Evolutionary conservation across 2,797 vertebrate genomes (phyloP), one percentile per base, ranked within the genome.

Genomic region (Acomys russatus): DNA sequence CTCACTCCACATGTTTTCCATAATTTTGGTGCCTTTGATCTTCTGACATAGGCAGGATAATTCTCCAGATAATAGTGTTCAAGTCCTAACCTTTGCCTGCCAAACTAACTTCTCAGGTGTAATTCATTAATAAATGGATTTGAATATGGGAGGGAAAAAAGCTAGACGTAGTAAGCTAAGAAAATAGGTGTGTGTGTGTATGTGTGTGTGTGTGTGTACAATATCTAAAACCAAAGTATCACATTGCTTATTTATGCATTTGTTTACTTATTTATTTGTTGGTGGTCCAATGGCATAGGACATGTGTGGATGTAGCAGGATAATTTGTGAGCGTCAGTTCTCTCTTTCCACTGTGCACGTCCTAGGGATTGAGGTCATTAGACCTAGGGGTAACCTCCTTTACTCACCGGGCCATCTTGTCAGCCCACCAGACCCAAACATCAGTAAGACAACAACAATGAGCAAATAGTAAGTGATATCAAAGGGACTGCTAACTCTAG

Each of bases 401-500:
- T 17, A 71, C 33, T 22, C n/a, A 71, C 49, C 4, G 1, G 14
- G 14, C n/a, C 66, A 56, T 71, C 68, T 56, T 22, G 15, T 56
- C n/a, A 73, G 5, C 15, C n/a, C 25, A 35, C 14, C 22, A 88
- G 30, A 90, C 4, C 28, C 90, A 95, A 88, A 66, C 51, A 74
- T 82, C 44, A 35, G 28, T 44, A 64, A 91, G 74, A 25, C 66
- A 93, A 86, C 12, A 77, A 5, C 12, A 33, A 14, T 88, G 23
- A 66, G 28, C 73, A 92, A 82, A 88, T 56, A 84, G 12, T 78
- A 89, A 85, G 11, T 88, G 56, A 90, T 20, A 20, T 77, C 56
- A 94, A 95, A 95, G 15, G 22, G 9, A 93, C 28, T 23, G 54
- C 15, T 68, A 77, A 90, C 73, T 18, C 77, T 4, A 84, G 38